Evolutionary conservation across 2,113 vertebrate genomes (phyloP).

Genomic region (Hiodon alosoides): DNA sequence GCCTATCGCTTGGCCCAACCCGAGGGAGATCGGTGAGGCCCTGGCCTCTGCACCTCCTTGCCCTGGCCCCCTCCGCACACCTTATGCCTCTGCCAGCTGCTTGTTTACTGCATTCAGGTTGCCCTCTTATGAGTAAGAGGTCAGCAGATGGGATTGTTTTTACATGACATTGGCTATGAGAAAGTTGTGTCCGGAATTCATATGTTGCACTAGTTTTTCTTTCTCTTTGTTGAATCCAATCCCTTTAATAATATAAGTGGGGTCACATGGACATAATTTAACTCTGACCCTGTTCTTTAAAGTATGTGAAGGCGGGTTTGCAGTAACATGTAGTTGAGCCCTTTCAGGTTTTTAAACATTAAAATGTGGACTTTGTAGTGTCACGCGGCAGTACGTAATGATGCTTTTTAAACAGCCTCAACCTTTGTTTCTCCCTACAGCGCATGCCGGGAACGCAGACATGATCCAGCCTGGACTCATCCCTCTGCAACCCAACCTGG

Average conservation of each 20-base stretch:
- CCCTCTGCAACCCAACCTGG: conserved; percentile 91
- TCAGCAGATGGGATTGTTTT: too few relatives aligned
- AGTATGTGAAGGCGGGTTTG: not conserved
- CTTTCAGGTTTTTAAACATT: not conserved
- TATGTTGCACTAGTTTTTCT: too few relatives aligned
- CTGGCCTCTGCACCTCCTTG: not conserved
- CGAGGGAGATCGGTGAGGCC: conserved; percentile 83
- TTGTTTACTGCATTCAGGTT: too few relatives aligned
- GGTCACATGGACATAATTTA: too few relatives aligned
- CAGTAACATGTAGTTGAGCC: not conserved
- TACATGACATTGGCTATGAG: too few relatives aligned
- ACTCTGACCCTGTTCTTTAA: not conserved
- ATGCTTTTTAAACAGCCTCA: not conserved
- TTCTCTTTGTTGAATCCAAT: too few relatives aligned
- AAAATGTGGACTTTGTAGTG: not conserved
- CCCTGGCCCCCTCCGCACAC: not conserved
- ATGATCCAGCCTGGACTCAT: conserved; percentile 98
- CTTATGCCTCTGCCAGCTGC: too few relatives aligned
- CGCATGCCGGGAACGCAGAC: conserved; percentile 90
- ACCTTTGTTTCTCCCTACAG: conserved; percentile 52
- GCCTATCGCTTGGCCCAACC: conserved; percentile 81
- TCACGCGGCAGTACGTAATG: not conserved
- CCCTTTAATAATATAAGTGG: too few relatives aligned
- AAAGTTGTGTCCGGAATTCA: too few relatives aligned
- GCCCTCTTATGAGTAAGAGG: too few relatives aligned